Conservation (phyloP, 2,888 invertebrate genomes). For the Heliconius ethilla region DNA sequence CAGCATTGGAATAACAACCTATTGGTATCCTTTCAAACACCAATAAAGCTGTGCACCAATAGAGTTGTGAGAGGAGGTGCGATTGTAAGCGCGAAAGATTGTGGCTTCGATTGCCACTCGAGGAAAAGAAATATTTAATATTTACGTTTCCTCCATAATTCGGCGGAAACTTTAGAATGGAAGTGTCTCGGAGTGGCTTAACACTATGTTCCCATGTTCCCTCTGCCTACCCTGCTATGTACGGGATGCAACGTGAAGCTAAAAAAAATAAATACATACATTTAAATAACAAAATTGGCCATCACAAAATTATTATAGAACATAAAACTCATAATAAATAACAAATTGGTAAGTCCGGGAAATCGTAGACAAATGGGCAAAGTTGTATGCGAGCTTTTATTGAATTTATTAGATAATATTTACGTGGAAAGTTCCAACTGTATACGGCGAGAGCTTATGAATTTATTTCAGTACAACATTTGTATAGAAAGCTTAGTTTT, state of each 20-base stretch:
- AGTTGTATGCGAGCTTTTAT: constrained; percentile 32
- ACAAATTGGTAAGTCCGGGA: constrained; percentile 24
- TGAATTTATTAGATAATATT: constrained; percentile 36
- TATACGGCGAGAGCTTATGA: constrained; percentile 22
- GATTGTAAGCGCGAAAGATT: not conserved
- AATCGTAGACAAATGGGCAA: constrained; percentile 37
- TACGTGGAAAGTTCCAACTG: constrained; percentile 24
- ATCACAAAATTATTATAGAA: constrained; percentile 1
- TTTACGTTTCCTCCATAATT: not conserved
- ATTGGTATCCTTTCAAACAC: no score
- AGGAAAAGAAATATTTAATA: not conserved
- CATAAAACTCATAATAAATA: constrained; percentile 22
- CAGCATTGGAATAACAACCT: no score
- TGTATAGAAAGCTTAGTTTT: not conserved
- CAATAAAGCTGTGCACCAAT: no score
- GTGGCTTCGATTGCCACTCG: not conserved
- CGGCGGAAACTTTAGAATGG: not conserved
- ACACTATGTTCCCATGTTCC: not conserved
- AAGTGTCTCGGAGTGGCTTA: not conserved
- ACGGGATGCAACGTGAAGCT: not conserved
- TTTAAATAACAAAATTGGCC: not conserved
- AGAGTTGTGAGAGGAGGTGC: no score
- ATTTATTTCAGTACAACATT: not conserved
- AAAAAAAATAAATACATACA: not conserved
- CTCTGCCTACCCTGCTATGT: not conserved